Base-by-base conservation (phyloP, 2,797 vertebrate species). In the Poeciliopsis gracilis region DNA sequence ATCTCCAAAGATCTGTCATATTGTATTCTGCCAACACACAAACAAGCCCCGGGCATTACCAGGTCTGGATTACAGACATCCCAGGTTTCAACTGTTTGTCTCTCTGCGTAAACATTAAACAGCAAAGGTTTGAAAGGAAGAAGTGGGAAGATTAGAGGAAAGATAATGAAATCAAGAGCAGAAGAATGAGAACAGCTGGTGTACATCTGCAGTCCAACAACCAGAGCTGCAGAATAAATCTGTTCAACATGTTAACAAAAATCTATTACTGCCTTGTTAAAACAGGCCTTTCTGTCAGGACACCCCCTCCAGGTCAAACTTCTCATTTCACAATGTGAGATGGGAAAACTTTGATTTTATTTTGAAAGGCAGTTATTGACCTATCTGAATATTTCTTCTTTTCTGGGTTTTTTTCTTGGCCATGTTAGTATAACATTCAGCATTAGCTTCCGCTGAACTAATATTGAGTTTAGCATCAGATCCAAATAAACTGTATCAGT, bases 131-230 rank as follows among this genome's bases (percentile, higher is more conserved):
- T 72, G 81, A 63, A 45, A 51, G 47, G 72, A 30, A 11, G 57
- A 79, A 77, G 25, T 70, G 80, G 61, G 45, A 72, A 43, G 81
- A 78, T 49, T 43, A 74, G 55, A 83, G 76, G 67, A 83, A 36
- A 69, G 49, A 74, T 8, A 70, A 57, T 23, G 9, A 67, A 41
- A 41, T n/a, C 4, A 69, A 73, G 53, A 77, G 67, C 76, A 41
- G 86, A 69, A 73, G 90, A 86, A 88, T 77, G 75, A 82, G 84
- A 90, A 80, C 92, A 94, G 90, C 89, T 93, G 90, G 75, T 89
- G 75, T 70, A 72, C 87, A 92, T 89, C 90, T 90, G 88, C 46
- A 84, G 85, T 53, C 30, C 45, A 87, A 87, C 83, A 86, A 78
- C 53, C 78, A 7, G 70, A n/a, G 75, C 57, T 88, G 81, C 72